Conservation (phyloP, 2,888 invertebrate species). For the Zygothrica quintamaculata region DNA sequence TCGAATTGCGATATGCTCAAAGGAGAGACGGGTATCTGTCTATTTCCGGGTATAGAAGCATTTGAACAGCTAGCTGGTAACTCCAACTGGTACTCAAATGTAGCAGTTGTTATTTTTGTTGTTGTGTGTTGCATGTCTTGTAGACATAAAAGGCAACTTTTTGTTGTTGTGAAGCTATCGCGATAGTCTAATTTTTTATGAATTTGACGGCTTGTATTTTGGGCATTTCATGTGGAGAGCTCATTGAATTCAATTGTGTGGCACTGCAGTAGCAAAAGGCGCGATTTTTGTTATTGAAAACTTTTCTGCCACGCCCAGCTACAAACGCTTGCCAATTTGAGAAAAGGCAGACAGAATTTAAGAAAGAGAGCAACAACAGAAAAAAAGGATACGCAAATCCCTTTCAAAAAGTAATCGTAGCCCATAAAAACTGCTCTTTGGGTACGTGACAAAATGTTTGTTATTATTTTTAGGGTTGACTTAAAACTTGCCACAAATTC, state of each 20-base stretch:
- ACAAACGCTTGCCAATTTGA: constrained; percentile 1
- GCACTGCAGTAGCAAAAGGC: constrained; percentile 36
- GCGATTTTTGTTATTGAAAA: constrained; percentile 68
- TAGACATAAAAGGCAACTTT: constrained; percentile 57
- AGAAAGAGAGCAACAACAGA: no score
- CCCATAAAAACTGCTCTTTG: constrained; percentile 11
- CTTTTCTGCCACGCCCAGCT: constrained; percentile 26
- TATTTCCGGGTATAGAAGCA: constrained; percentile 42
- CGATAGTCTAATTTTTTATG: constrained; percentile 72
- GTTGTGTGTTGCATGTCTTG: constrained; percentile 62
- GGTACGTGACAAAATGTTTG: constrained; percentile 37
- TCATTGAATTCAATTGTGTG: constrained; percentile 78
- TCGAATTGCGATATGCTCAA: constrained; percentile 2
- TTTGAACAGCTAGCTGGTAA: constrained; percentile 24
- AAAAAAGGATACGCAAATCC: constrained; percentile 17
- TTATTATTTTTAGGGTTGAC: constrained; percentile 12
- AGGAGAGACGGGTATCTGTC: constrained; percentile 35
- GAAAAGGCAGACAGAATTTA: no score
- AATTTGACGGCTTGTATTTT: constrained; percentile 78
- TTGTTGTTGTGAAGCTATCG: constrained; percentile 20
- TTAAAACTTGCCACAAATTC: constrained; percentile 50
- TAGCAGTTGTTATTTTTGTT: constrained; percentile 2
- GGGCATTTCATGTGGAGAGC: constrained; percentile 73
- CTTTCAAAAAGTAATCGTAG: constrained; percentile 29
- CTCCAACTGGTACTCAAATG: constrained; percentile 2